Evolutionary conservation across 2,888 invertebrate species (phyloP), one percentile per base, ranked within the genome.

Genomic region (Eupithecia subfuscata): DNA sequence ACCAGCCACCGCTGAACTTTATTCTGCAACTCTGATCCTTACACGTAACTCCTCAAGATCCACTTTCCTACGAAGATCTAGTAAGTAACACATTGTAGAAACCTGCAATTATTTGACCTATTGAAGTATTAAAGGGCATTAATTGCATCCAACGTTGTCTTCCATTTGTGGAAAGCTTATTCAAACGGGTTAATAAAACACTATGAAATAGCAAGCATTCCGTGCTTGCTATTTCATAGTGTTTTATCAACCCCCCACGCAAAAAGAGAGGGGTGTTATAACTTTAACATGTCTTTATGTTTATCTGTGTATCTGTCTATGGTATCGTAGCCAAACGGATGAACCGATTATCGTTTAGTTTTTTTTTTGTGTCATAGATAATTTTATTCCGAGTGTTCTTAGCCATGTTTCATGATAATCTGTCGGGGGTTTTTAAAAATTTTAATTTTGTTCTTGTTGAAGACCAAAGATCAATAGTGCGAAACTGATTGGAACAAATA

Each of bases 1-100:
- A 91, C 91, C 90, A 87, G 65, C 72, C 65, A 75, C 75, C 74
- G 65, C 34, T 64, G 78, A 74, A 65, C 69, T 71, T 69, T 68
- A 78, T 77, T 74, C 77, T 64, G 56, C 60, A 72, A 74, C 25
- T 69, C 63, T 70, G 30, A 48, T 22, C 60, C 48, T 69, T 74
- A 69, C 25, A 45, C 8, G 16, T 7, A 22, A 69, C 43, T 18
- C 34, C 22, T 69, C 70, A 72, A 74, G 72, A 43, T 30, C 48
- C 60, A 70, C n/a, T 52, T 73, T 77, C 1, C 48, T 69, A 34
- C 18, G 34, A 69, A 60, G 25, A 63, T 67, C 34, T 34, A 12
- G n/a, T 37, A 67, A 40, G 30, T 34, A 45, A 60, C 71, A 71
- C 60, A 64, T 64, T 48, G 71, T 52, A 72, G 52, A 63, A 72